phyloP scores from a whole-genome alignment of 2,888 invertebrate genomes.

The Melanchra persicariae region DNA sequence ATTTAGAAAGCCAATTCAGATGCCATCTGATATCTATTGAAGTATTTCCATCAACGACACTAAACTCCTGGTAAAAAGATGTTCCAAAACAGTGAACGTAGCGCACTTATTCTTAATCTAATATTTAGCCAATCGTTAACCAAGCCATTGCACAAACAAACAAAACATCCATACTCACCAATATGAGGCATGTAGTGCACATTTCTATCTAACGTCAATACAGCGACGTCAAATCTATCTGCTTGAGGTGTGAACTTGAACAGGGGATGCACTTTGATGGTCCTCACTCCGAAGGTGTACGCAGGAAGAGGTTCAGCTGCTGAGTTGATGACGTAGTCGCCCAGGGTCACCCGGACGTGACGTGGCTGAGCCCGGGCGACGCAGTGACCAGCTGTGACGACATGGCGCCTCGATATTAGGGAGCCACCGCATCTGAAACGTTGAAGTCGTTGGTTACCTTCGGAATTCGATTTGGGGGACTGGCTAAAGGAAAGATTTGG shows the following conservation, averaged over 20 bases:
- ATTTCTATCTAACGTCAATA: conserved; percentile 95
- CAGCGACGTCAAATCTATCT: conserved; percentile 97
- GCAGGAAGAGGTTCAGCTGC: conserved; percentile 97
- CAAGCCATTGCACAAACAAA: conserved; percentile 12
- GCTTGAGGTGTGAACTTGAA: conserved; percentile 97
- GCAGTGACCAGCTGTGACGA: conserved; percentile 98
- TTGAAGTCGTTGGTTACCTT: conserved; percentile 23
- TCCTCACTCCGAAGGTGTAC: conserved; percentile 97
- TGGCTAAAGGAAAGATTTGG: neutral
- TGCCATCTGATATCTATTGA: too few relatives aligned
- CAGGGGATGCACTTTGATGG: conserved; percentile 97
- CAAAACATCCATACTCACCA: conserved; percentile 80
- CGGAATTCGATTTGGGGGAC: neutral
- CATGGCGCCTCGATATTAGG: conserved; percentile 96
- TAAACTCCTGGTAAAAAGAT: too few relatives aligned
- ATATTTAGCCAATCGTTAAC: too few relatives aligned
- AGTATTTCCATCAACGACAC: too few relatives aligned
- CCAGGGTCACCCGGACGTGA: conserved; percentile 97
- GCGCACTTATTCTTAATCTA: too few relatives aligned
- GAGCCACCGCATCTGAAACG: conserved; percentile 96
- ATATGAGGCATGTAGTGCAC: conserved; percentile 98
- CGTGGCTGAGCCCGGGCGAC: conserved; percentile 97
- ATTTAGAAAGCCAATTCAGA: too few relatives aligned
- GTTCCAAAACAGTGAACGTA: too few relatives aligned
- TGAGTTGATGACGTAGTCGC: conserved; percentile 98